These are phyloP conservation scores for Thaumetopoea pityocampa DNA, from an alignment of 1,140 invertebrate genomes.

Conservation along the genomic window DNA sequence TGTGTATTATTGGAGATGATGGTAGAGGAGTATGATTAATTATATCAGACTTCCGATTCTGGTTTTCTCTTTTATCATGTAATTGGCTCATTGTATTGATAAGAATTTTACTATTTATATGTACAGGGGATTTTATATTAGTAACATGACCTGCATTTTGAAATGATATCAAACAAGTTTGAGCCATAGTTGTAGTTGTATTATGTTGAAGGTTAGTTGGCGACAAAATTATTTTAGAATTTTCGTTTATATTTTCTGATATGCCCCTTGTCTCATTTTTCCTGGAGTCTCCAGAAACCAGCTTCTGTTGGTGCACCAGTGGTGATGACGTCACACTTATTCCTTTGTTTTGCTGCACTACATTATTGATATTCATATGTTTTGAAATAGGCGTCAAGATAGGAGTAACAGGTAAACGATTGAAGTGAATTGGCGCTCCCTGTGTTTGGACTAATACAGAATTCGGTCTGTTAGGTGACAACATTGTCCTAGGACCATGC, in stretches of 20 bases:
- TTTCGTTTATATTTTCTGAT: slow-evolving; percentile 45
- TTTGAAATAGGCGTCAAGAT: slow-evolving; percentile 76
- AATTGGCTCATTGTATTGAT: slow-evolving; percentile 48
- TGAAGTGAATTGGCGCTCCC: slow-evolving; percentile 61
- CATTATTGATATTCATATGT: slow-evolving; percentile 70
- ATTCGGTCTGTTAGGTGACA: slow-evolving; percentile 68
- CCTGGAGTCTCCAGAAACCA: slow-evolving; percentile 40
- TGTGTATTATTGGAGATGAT: slow-evolving; percentile 54
- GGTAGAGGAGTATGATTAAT: slow-evolving; percentile 39
- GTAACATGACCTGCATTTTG: slow-evolving; percentile 52
- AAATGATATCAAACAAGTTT: slow-evolving; percentile 67
- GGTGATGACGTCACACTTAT: slow-evolving; percentile 33
- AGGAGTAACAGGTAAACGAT: slow-evolving; percentile 74
- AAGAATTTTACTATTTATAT: slow-evolving; percentile 58
- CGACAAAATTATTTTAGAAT: slow-evolving; percentile 66
- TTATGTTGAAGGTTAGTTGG: slow-evolving; percentile 51
- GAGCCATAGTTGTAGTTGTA: slow-evolving; percentile 58
- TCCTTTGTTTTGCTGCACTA: slow-evolving; percentile 69
- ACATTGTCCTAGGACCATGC: slow-evolving; percentile 54
- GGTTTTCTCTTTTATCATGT: slow-evolving; percentile 49
- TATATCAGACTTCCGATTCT: slow-evolving; percentile 41
- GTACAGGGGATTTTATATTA: slow-evolving; percentile 49
- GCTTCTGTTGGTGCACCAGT: slow-evolving; percentile 51
- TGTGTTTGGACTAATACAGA: slow-evolving; percentile 67
- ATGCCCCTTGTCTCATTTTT: slow-evolving; percentile 46